Percentiles rank a stretch among this genome's conserved stretches.
Conservation (phyloP, 2,888 invertebrate genomes). For the Rhingia rostrata region DNA sequence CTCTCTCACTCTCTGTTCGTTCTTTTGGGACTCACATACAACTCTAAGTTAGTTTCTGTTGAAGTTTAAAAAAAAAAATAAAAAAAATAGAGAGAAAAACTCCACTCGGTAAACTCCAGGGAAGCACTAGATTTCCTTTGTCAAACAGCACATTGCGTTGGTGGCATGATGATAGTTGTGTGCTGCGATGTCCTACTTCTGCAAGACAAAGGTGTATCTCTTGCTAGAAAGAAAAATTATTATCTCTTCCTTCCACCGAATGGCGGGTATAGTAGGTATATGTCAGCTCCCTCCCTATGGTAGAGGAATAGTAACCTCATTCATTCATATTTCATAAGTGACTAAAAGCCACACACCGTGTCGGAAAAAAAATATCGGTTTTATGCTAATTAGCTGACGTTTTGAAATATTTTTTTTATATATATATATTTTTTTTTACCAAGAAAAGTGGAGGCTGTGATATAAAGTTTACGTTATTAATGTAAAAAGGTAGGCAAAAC, state of each 20-base stretch:
- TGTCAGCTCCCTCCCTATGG: neutral
- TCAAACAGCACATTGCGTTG: constrained; percentile 57
- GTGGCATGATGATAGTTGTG: constrained; percentile 13
- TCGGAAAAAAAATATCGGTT: constrained; percentile 36
- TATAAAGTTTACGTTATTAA: constrained; percentile 37
- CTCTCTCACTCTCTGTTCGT: constrained; percentile 6
- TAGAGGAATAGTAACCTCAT: constrained; percentile 26
- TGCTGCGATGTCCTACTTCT: constrained; percentile 48
- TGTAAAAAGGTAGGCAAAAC: constrained; percentile 38
- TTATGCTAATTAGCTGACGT: constrained; percentile 57
- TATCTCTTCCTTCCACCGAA: constrained; percentile 32
- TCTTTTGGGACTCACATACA: constrained; percentile 20
- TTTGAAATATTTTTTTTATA: constrained; percentile 34
- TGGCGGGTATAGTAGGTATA: constrained; percentile 5
- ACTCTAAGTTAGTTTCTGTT: constrained; percentile 45
- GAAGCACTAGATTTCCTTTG: constrained; percentile 46
- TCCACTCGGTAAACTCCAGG: constrained; percentile 32
- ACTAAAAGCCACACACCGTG: constrained; percentile 55
- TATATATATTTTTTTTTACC: no score
- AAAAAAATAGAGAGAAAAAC: constrained; percentile 19
- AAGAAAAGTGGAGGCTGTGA: constrained; percentile 23
- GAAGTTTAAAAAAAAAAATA: constrained; percentile 52
- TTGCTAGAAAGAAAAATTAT: constrained; percentile 27
- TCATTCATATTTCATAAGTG: constrained; percentile 68
- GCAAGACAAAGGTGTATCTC: constrained; percentile 46